Percentiles rank a stretch among this genome's conserved stretches.
These are phyloP conservation scores for Gymnorhina tibicen DNA, from an alignment of 2,113 vertebrate genomes.

Conservation along the genomic window DNA sequence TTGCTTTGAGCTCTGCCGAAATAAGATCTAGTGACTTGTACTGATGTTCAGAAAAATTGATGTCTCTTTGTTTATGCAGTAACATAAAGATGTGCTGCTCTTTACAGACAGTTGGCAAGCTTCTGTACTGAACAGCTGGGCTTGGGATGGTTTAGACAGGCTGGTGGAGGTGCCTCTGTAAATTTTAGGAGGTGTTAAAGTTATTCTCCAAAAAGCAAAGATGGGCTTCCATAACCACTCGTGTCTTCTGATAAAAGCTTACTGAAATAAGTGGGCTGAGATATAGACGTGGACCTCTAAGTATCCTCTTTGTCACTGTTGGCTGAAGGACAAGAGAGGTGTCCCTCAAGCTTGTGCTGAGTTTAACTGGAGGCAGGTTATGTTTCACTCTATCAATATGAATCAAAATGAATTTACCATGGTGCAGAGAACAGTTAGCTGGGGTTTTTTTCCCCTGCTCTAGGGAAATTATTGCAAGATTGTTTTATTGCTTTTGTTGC, in stretches of 20 bases:
- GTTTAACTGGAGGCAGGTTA: background rate
- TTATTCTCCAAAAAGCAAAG: background rate
- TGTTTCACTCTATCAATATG: background rate
- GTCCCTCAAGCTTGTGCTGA: background rate
- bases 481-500: background rate
- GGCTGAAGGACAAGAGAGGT: background rate
- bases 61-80: background rate
- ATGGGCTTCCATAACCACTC: background rate
- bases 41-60: background rate
- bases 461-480: background rate
- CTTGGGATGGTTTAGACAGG: background rate
- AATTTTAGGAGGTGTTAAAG: background rate
- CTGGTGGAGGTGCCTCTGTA: background rate
- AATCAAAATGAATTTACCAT: background rate
- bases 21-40: background rate
- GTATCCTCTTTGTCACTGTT: background rate
- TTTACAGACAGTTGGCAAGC: background rate
- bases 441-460: background rate
- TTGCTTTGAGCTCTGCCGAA: background rate
- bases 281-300: background rate
- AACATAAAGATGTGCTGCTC: background rate
- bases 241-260: background rate
- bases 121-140: background rate
- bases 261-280: background rate
- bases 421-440: background rate